Conservation (phyloP, 2,797 vertebrate species). For the Platyrinchus mystaceus region DNA sequence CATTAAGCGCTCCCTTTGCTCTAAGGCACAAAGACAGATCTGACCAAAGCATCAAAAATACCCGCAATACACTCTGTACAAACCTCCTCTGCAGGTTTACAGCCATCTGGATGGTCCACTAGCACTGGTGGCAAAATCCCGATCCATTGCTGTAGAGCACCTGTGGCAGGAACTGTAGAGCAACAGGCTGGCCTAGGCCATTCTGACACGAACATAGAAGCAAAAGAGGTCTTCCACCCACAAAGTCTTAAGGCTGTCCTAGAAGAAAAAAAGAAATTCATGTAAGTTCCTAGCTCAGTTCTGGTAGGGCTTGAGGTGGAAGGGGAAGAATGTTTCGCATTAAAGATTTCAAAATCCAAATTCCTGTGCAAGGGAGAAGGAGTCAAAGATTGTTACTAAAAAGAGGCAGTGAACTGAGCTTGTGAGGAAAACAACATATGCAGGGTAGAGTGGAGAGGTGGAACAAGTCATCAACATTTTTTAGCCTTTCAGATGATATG, state of each 20-base stretch:
- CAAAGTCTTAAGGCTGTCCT: constrained; percentile 18
- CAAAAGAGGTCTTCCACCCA: not conserved
- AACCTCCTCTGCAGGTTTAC: constrained; percentile 54
- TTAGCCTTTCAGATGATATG: constrained; percentile 50
- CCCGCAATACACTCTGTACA: not conserved
- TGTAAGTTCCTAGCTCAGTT: not conserved
- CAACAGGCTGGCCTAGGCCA: constrained; percentile 12
- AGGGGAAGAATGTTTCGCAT: not conserved
- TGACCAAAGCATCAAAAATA: not conserved
- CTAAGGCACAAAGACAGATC: not conserved
- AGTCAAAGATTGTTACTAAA: constrained; percentile 45
- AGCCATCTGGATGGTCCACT: constrained; percentile 41
- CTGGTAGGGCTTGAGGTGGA: not conserved
- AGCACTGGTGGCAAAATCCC: not conserved
- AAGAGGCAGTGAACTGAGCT: constrained; percentile 19
- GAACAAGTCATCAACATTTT: constrained; percentile 57
- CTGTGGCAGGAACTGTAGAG: not conserved
- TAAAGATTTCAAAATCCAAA: not conserved
- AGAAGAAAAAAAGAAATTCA: constrained; percentile 26
- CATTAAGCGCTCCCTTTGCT: not conserved
- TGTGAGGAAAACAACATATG: constrained; percentile 59
- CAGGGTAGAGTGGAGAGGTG: constrained; percentile 45
- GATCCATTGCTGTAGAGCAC: not conserved
- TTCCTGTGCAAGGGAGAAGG: not conserved
- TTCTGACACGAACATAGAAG: not conserved